Base-by-base conservation (phyloP, 2,113 vertebrate species). In the Synchiropus splendidus region DNA sequence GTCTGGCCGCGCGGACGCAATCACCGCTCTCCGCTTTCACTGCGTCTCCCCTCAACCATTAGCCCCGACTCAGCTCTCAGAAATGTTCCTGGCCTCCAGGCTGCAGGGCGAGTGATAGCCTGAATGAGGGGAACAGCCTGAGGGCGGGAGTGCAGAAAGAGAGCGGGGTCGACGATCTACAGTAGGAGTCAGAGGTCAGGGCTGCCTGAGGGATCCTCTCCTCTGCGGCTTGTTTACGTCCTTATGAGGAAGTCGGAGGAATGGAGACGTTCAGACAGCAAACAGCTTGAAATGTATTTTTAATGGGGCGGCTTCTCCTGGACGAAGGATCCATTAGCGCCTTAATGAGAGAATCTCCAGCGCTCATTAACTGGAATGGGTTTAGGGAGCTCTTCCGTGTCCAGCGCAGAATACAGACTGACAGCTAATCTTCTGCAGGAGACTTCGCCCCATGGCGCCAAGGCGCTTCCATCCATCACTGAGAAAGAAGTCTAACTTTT, bases 221-320 rank as follows among this genome's bases (percentile, higher is more conserved):
- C 43, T 53, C 52, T 64, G 54, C 60, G 64, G 61, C 53, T 51
- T 58, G 58, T 67, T 67, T 56, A 57, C 59, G 39, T 67, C 61
- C 44, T 32, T 16, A 13, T 34, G 51, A 58, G 57, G 68, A 70
- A 49, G 63, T 51, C 32, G 48, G 58, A 45, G 15, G 31, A 69
- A 34, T 21, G 32, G 33, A 43, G 51, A 40, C 27, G 42, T 62
- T 71, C 51, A 55, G 62, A 52, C 41, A 48, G 61, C 46, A 68
- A 65, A 70, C 45, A 52, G 54, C 47, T 67, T 61, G 37, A 69
- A 69, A 79, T 80, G 48, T 48, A 57, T 45, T 74, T 78, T 79
- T 79, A 81, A 79, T 71, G 77, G 78, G 75, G 64, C 58, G 58
- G 67, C 47, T 49, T 68, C 48, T 70, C 35, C 52, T 64, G 12